Evolutionary conservation across 2,888 invertebrate species (phyloP).

Genomic region (Tenthredo scrophulariae): DNA sequence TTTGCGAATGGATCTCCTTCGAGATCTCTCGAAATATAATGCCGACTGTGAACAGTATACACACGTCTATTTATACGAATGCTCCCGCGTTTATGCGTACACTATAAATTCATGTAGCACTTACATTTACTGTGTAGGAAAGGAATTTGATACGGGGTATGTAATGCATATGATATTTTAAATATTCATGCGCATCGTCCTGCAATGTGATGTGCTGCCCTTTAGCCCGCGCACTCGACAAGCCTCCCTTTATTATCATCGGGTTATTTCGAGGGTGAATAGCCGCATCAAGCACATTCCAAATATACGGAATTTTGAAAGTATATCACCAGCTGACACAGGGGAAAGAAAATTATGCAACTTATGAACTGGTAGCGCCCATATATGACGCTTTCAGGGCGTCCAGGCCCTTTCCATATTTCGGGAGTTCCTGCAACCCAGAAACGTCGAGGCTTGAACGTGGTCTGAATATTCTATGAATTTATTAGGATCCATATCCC

Average conservation of each 20-base stretch:
- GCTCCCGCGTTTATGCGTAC: background rate
- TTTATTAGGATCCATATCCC: constrained; percentile 27
- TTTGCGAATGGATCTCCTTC: background rate
- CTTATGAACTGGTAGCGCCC: background rate
- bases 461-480: constrained; percentile 28
- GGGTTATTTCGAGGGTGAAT: background rate
- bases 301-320: background rate
- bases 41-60: background rate
- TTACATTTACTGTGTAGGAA: background rate
- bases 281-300: constrained; percentile 9
- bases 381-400: background rate
- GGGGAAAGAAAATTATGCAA: constrained; percentile 35
- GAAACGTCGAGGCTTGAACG: constrained; percentile 10
- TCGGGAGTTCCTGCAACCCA: background rate
- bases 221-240: background rate
- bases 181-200: constrained; percentile 29
- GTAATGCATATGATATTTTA: constrained; percentile 32
- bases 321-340: background rate
- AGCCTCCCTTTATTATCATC: constrained; percentile 26
- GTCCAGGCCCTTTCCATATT: background rate
- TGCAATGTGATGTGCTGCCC: background rate
- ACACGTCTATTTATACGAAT: background rate
- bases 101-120: constrained; percentile 26
- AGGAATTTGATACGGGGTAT: background rate
- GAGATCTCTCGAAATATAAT: background rate